Evolutionary conservation across 2,888 invertebrate genomes (phyloP), one percentile per base, ranked within the genome.

Genomic region (Orgyia antiqua): DNA sequence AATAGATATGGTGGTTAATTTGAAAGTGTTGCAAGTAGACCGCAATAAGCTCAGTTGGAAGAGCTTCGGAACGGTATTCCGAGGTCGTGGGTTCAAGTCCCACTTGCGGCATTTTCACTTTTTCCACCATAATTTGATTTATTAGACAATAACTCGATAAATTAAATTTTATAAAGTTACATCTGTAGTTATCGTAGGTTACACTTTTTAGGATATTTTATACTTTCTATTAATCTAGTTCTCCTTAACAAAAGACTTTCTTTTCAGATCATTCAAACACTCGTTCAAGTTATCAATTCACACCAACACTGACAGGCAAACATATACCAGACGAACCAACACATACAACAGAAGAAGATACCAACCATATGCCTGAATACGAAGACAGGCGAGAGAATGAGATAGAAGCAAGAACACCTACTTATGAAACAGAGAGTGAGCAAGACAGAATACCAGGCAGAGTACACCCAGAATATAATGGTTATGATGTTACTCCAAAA

Each of bases 261-360:
- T 28, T 21, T 21, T 4, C 61, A 84, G 84, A 79, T 10, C 76
- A 74, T 33, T 67, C 72, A 1, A 75, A 71, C 37, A 65, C 76
- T 0, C 27, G 38, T 3, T 35, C 48, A 4, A 69, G 66, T n/a
- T 61, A 62, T 10, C 71, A 74, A 12, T 78, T 71, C 42, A 83
- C 83, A 1, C 80, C 83, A 0, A 74, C 80, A 4, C 45, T 69
- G 2, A 54, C 48, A 2, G 72, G 70, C 2, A 62, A 48, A 13
- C 72, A 76, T 1, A 20, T 33, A 11, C 62, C 71, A 3, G 78
- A 74, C 0, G 80, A 80, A 13, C 54, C 66, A 0, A 69, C 75
- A 0, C 76, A 73, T 27, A 87, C 87, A 1, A 89, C 89, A 1
- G 88, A 87, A 49, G 84, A 88, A 24, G 88, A 87, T 12, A 64